Percentiles rank a stretch among this genome's conserved stretches.
phyloP scores from a whole-genome alignment of 2,888 invertebrate genomes.

The Laspeyria flexula region DNA sequence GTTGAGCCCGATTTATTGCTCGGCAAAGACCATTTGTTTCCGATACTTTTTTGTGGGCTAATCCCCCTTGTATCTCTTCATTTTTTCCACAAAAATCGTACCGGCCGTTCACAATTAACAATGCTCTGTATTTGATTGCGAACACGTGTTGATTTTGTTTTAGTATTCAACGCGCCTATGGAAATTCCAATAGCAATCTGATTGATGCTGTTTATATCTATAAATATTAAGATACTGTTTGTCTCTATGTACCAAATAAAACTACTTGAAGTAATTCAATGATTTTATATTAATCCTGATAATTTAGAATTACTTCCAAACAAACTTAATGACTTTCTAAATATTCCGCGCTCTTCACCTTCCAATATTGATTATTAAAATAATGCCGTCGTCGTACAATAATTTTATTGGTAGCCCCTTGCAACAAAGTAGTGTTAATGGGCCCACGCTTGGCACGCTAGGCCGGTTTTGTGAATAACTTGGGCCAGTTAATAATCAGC shows the following conservation, averaged over 20 bases:
- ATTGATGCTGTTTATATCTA: background rate
- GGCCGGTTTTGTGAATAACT: background rate
- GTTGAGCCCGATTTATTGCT: slow-evolving; percentile 80
- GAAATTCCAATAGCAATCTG: slow-evolving; percentile 28
- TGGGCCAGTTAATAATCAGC: background rate
- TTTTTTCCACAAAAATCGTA: slow-evolving; percentile 29
- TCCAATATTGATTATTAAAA: background rate
- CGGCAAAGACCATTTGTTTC: slow-evolving; percentile 68
- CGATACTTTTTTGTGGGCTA: slow-evolving; percentile 68
- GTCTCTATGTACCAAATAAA: no score
- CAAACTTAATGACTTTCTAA: no score
- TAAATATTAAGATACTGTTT: no score
- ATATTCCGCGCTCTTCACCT: background rate
- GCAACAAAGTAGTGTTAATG: slow-evolving; percentile 5
- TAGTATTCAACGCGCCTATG: slow-evolving; percentile 24
- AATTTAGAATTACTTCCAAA: no score
- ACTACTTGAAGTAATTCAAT: no score
- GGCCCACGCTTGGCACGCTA: background rate
- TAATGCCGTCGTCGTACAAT: background rate
- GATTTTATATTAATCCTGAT: no score
- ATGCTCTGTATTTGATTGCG: background rate
- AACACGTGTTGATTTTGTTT: background rate
- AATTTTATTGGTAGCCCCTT: background rate
- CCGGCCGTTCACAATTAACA: slow-evolving; percentile 29
- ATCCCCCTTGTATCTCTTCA: slow-evolving; percentile 52